Evolutionary conservation across 2,113 vertebrate species (phyloP).

Genomic region (Pseudopodoces humilis): DNA sequence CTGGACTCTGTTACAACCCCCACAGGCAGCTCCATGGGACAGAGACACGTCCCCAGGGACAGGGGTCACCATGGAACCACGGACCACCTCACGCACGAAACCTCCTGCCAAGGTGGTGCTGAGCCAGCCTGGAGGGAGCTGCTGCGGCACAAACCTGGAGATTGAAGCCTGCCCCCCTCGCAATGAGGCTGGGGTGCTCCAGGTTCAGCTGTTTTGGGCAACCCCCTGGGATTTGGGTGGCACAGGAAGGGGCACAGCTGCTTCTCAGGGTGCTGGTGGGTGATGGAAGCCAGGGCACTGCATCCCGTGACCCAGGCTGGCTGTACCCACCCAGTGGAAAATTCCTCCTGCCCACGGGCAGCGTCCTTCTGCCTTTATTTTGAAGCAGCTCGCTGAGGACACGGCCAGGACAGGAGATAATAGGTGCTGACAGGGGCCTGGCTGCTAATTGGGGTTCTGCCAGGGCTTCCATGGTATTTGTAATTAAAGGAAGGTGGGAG

Average conservation of each 20-base stretch:
- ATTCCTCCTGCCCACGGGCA: conserved; percentile 20
- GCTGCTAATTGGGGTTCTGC: not conserved
- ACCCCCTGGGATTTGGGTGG: not conserved
- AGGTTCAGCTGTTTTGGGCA: not conserved
- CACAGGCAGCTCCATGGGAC: not conserved
- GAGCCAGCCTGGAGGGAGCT: not conserved
- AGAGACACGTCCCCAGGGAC: too few relatives aligned
- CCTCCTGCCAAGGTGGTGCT: not conserved
- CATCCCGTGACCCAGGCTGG: not conserved
- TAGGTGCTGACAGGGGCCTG: conserved; percentile 49
- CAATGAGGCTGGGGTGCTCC: not conserved
- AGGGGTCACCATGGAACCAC: too few relatives aligned
- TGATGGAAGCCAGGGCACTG: not conserved
- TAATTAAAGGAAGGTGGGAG: not conserved
- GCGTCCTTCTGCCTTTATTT: conserved; percentile 10
- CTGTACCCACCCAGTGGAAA: not conserved
- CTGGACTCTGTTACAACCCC: not conserved
- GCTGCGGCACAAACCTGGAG: not conserved
- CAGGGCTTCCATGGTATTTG: not conserved
- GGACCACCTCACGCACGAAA: accelerated
- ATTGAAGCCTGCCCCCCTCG: not conserved
- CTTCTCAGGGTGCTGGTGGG: not conserved
- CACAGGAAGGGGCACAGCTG: not conserved
- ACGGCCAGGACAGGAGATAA: conserved; percentile 25
- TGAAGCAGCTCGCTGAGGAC: not conserved